phyloP scores from a whole-genome alignment of 1,140 invertebrate genomes.

The Lerema accius region DNA sequence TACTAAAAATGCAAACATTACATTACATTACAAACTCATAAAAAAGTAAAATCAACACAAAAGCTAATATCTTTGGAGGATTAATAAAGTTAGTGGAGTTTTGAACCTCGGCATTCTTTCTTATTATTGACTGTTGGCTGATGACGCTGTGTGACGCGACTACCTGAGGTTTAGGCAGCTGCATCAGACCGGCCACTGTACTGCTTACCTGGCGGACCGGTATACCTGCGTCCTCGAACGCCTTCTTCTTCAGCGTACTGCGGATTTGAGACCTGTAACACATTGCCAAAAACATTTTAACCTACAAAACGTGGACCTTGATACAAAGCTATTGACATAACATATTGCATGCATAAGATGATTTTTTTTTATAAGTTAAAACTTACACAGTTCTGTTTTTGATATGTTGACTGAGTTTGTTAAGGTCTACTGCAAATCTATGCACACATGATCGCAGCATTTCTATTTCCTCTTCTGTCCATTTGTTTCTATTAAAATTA shows the following conservation, averaged over 20 bases:
- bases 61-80: conserved; percentile 37
- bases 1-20: conserved; percentile 68
- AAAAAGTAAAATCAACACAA: conserved; percentile 51
- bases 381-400: conserved; percentile 97
- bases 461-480: conserved; percentile 98
- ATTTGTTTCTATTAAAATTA: conserved; percentile 87
- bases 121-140: conserved; percentile 81
- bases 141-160: conserved; percentile 59
- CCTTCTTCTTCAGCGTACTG: conserved; percentile 95
- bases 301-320: too few relatives aligned
- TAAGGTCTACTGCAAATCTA: conserved; percentile 96
- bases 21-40: conserved; percentile 56
- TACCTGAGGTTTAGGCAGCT: conserved; percentile 68
- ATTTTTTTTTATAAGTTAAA: too few relatives aligned
- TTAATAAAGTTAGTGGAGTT: conserved; percentile 65
- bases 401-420: conserved; percentile 96
- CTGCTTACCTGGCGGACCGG: conserved; percentile 87
- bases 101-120: conserved; percentile 85
- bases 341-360: too few relatives aligned
- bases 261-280: conserved; percentile 95
- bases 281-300: too few relatives aligned
- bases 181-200: conserved; percentile 59
- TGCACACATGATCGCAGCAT: conserved; percentile 95
- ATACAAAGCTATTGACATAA: too few relatives aligned
- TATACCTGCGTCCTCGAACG: conserved; percentile 95